Percentiles rank a stretch among this genome's conserved stretches.
Conservation (phyloP, 2,888 invertebrate genomes). For the Epistrophella euchroma region DNA sequence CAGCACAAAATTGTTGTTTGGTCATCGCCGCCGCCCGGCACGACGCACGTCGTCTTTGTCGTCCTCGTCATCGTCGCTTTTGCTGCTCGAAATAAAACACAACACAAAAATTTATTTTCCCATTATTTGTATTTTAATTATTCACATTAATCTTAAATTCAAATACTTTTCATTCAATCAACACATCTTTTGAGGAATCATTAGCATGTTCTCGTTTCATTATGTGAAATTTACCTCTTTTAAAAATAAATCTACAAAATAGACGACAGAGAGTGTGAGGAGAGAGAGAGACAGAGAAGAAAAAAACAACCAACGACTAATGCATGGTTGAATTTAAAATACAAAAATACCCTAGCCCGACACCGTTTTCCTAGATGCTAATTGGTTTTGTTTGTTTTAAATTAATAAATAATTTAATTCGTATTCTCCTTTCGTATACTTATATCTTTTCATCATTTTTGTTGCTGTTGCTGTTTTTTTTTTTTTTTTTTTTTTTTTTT, state of each 20-base stretch:
- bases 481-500: too few relatives aligned
- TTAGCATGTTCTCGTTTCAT: conserved; percentile 14
- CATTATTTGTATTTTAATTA: conserved; percentile 55
- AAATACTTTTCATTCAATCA: conserved; percentile 65
- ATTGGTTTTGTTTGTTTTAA: conserved; percentile 58
- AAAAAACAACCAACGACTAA: not conserved
- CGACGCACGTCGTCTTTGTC: not conserved
- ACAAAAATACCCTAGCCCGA: conserved; percentile 26
- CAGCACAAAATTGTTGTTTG: not conserved
- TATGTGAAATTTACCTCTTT: conserved; percentile 8
- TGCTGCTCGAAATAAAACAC: not conserved
- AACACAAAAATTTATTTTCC: conserved; percentile 37
- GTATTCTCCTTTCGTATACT: not conserved
- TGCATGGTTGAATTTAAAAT: not conserved
- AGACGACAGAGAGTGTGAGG: too few relatives aligned
- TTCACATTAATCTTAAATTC: conserved; percentile 72
- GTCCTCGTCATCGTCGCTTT: not conserved
- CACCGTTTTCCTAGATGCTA: conserved; percentile 56
- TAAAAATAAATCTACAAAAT: conserved; percentile 8
- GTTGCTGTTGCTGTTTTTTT: not conserved
- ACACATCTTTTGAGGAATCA: conserved; percentile 56
- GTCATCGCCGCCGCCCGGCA: not conserved
- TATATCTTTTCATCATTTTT: not conserved
- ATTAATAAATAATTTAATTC: conserved; percentile 49
- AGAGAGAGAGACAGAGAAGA: not conserved